Conservation (phyloP, 2,888 invertebrate genomes). For the Plemyria rubiginata region DNA sequence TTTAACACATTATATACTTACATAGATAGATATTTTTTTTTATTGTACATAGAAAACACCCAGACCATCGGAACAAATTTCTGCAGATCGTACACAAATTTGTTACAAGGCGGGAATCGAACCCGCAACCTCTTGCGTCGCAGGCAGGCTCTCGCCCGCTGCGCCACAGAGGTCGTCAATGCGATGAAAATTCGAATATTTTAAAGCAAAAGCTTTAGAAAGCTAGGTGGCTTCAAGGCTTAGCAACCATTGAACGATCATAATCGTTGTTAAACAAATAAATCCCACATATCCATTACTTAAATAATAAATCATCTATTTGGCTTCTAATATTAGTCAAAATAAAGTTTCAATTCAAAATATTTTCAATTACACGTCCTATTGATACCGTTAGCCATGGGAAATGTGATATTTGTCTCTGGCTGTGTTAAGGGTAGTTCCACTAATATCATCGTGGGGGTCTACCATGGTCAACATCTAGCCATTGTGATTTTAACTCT, state of each 20-base stretch:
- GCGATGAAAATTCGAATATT: no score
- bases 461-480: background rate
- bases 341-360: constrained; percentile 10
- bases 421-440: constrained; percentile 1
- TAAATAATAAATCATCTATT: constrained; percentile 1
- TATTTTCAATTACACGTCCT: background rate
- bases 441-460: constrained; percentile 1
- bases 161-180: no score
- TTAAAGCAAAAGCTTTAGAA: no score
- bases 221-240: background rate
- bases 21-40: no score
- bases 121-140: no score
- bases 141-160: no score
- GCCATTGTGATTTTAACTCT: no score
- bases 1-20: no score
- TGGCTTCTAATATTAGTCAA: constrained; percentile 1
- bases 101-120: no score
- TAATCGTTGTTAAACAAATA: background rate
- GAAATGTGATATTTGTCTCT: constrained; percentile 20
- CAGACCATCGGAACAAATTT: no score
- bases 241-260: background rate
- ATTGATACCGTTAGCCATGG: constrained; percentile 10
- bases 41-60: no score
- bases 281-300: background rate
- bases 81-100: no score